A percentile compares a stretch with the other conserved stretches of the same genome.
These are phyloP conservation scores for Coelinius sp. DNA, from an alignment of 2,888 invertebrate genomes.

Conservation along the genomic window DNA sequence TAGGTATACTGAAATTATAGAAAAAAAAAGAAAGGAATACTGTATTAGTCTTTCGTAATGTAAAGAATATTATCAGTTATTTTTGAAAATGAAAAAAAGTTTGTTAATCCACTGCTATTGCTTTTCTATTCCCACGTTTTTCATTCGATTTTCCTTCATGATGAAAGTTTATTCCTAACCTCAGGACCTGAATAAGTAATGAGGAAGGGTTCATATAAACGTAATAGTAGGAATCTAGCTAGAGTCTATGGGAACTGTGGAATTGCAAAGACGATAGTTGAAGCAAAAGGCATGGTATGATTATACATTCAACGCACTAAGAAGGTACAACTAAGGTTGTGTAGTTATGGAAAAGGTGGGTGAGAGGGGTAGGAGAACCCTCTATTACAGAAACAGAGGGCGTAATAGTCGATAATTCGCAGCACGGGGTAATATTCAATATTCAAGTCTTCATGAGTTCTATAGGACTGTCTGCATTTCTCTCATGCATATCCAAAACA, in stretches of 20 bases:
- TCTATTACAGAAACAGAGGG: conserved; percentile 10
- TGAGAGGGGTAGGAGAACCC: not conserved
- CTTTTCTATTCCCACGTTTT: not conserved
- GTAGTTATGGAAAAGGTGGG: conserved; percentile 2
- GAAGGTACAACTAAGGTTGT: conserved; percentile 11
- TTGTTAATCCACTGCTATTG: too few species aligned
- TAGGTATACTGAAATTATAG: not conserved
- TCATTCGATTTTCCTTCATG: not conserved
- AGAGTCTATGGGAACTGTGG: not conserved
- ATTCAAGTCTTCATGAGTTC: conserved; percentile 12
- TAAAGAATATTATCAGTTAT: not conserved
- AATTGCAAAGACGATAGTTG: conserved; percentile 18
- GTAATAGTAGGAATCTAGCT: conserved; percentile 14
- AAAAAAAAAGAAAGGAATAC: not conserved
- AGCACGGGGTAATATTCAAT: conserved; percentile 20
- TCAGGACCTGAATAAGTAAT: conserved; percentile 11
- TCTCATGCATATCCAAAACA: not conserved
- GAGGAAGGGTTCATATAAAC: conserved; percentile 14
- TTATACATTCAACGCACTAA: conserved; percentile 15
- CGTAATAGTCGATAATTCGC: conserved; percentile 32
- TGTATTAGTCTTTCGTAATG: not conserved
- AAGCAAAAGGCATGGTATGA: not conserved
- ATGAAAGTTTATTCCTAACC: not conserved
- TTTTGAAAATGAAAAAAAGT: too few species aligned
- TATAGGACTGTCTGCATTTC: conserved; percentile 4